These are phyloP conservation scores for Cairina moschata DNA, from an alignment of 2,113 vertebrate species.

Conservation along the genomic window DNA sequence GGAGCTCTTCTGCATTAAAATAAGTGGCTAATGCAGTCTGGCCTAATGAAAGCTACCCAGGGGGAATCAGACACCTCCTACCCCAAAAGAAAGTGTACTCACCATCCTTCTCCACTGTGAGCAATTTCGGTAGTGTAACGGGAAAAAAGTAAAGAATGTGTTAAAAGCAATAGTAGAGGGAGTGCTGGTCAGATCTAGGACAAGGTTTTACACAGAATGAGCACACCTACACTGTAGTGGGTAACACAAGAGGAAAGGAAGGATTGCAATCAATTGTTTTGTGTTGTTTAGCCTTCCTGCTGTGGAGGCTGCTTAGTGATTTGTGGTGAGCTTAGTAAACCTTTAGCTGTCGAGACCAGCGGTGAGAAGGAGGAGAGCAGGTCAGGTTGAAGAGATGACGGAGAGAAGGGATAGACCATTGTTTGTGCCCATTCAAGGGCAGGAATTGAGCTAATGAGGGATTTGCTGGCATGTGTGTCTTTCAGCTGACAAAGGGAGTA, in stretches of 20 bases:
- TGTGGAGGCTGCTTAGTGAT: not conserved
- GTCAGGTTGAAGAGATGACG: not conserved
- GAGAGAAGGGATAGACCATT: not conserved
- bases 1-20: not conserved
- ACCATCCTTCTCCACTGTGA: not conserved
- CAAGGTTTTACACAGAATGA: not conserved
- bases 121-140: not conserved
- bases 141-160: not conserved
- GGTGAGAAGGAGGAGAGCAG: not conserved
- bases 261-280: not conserved
- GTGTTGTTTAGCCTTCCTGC: not conserved
- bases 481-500: not conserved
- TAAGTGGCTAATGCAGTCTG: not conserved
- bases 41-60: not conserved
- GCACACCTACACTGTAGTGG: not conserved
- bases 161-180: not conserved
- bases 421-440: not conserved
- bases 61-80: not conserved
- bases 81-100: not conserved
- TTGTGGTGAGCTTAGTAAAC: not conserved
- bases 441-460: not conserved
- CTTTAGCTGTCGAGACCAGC: not conserved
- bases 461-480: not conserved
- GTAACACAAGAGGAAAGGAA: not conserved
- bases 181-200: not conserved